Conservation (phyloP, 1,140 invertebrate species). For the Teleopsis dalmanni region DNA sequence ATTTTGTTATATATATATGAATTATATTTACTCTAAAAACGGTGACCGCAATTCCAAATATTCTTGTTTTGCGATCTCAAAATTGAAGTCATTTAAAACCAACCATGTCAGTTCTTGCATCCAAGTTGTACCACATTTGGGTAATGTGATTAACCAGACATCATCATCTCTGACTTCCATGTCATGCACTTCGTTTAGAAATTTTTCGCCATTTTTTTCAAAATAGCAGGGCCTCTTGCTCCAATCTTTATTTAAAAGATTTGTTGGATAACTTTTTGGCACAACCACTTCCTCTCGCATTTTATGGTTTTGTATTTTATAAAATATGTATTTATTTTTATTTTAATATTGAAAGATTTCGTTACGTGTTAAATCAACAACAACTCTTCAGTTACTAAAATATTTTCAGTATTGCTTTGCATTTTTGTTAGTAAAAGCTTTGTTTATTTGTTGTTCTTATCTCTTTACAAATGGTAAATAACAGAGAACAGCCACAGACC, state of each 20-base stretch:
- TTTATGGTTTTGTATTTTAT: too few species aligned
- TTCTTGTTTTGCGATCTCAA: slow-evolving; percentile 39
- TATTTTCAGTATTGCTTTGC: too few species aligned
- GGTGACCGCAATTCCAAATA: slow-evolving; percentile 52
- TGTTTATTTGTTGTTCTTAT: too few species aligned
- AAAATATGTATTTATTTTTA: too few species aligned
- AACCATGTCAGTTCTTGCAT: slow-evolving; percentile 59
- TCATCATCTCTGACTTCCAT: slow-evolving; percentile 42
- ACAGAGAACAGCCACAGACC: too few species aligned
- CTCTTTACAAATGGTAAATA: too few species aligned
- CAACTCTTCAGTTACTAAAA: too few species aligned
- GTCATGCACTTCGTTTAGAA: slow-evolving; percentile 2
- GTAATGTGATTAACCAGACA: slow-evolving; percentile 47
- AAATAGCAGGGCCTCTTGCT: slow-evolving; percentile 1
- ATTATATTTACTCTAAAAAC: slow-evolving; percentile 46
- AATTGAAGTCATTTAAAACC: slow-evolving; percentile 52
- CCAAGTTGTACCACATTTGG: slow-evolving; percentile 54
- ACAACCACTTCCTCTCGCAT: not conserved
- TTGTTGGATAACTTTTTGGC: slow-evolving; percentile 9
- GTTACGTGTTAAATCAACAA: too few species aligned
- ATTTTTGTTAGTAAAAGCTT: too few species aligned
- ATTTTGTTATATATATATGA: too few species aligned
- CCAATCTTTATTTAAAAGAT: slow-evolving; percentile 14
- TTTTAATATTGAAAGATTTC: too few species aligned
- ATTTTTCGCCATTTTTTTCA: not conserved